phyloP scores from a whole-genome alignment of 2,888 invertebrate species.

The Diaphora mendica region DNA sequence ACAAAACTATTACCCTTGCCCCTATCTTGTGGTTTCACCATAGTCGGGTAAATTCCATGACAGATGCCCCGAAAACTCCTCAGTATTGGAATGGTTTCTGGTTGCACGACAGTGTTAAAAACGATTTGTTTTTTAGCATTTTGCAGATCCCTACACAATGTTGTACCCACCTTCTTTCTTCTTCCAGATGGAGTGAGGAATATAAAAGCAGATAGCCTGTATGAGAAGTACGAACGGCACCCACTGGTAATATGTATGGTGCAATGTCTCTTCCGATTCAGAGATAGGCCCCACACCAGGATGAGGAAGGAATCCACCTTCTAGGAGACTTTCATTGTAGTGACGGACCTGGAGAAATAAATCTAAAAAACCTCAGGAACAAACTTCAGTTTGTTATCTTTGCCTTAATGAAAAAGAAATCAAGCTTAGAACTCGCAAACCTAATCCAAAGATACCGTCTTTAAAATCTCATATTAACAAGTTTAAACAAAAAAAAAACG shows the following conservation, averaged over 20 bases:
- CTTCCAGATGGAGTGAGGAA: conserved; percentile 95
- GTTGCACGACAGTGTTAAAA: background rate
- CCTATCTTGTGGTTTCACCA: too few relatives aligned
- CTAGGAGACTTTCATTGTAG: conserved; percentile 88
- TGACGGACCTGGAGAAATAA: conserved; percentile 87
- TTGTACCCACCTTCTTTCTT: conserved; percentile 90
- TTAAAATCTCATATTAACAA: background rate
- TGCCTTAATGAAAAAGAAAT: background rate
- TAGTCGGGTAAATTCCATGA: too few relatives aligned
- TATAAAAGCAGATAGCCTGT: conserved; percentile 92
- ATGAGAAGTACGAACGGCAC: conserved; percentile 94
- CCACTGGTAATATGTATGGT: conserved; percentile 98
- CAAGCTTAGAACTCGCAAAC: background rate
- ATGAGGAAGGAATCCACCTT: conserved; percentile 89
- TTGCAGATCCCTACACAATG: too few relatives aligned
- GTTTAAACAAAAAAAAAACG: too few relatives aligned
- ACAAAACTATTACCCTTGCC: too few relatives aligned
- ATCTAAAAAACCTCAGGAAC: background rate
- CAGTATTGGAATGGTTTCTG: too few relatives aligned
- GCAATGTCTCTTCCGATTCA: conserved; percentile 88
- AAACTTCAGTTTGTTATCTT: too few relatives aligned
- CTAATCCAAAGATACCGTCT: background rate
- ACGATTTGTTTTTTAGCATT: too few relatives aligned
- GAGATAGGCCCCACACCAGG: conserved; percentile 93
- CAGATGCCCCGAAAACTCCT: too few relatives aligned